Conservation (phyloP, 1,140 invertebrate genomes). For the Drosophila subobscura region DNA sequence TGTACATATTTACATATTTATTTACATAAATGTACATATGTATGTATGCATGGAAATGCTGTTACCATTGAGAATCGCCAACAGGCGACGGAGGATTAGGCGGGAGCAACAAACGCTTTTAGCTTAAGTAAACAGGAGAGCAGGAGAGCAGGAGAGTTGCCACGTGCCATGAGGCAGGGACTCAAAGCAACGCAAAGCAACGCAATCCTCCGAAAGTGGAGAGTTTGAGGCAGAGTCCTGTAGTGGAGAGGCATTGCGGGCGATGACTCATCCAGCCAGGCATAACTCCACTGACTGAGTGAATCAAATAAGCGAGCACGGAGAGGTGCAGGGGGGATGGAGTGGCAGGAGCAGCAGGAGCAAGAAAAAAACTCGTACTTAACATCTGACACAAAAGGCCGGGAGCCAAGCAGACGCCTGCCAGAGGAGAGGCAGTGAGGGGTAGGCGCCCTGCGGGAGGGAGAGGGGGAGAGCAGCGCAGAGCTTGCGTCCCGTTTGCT, state of each 20-base stretch:
- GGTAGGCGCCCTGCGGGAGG: too few relatives aligned
- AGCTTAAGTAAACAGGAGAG: slow-evolving; percentile 61
- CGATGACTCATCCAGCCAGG: slow-evolving; percentile 68
- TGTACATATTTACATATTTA: too few relatives aligned
- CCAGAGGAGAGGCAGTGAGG: too few relatives aligned
- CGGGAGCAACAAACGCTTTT: slow-evolving; percentile 66
- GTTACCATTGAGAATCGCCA: slow-evolving; percentile 14
- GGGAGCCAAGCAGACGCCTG: slow-evolving; percentile 22
- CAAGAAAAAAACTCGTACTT: slow-evolving; percentile 46
- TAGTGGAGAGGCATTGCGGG: neutral
- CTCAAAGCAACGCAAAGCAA: too few relatives aligned
- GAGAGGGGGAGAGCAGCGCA: too few relatives aligned
- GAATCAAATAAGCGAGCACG: slow-evolving; percentile 39
- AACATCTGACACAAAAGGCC: slow-evolving; percentile 68
- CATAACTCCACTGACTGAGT: slow-evolving; percentile 58
- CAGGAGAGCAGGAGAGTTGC: slow-evolving; percentile 11
- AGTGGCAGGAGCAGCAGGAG: slow-evolving; percentile 10
- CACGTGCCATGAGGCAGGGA: slow-evolving; percentile 48
- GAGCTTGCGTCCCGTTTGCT: too few relatives aligned
- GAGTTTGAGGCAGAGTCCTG: neutral
- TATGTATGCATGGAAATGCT: neutral
- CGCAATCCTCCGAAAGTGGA: neutral
- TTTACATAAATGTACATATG: too few relatives aligned
- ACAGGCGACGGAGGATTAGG: slow-evolving; percentile 36
- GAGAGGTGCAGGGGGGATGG: slow-evolving; percentile 7